Evolutionary conservation across 1,140 invertebrate genomes (phyloP), one percentile per base, ranked within the genome.

Genomic region (Pteromalus puparum): DNA sequence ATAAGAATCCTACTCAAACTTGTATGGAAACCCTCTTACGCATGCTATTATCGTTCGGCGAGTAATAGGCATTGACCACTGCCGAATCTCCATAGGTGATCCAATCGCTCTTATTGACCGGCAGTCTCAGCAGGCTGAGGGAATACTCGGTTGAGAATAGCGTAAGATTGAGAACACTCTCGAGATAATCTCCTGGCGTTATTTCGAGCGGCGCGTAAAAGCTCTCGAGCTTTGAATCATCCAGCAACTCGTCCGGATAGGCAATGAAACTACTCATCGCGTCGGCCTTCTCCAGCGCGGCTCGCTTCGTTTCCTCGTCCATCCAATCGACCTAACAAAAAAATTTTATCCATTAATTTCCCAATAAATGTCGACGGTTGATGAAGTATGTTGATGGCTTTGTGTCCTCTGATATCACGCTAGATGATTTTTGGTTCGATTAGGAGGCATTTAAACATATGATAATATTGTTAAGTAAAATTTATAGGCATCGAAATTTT

Each of bases 11-110:
- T 34, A 34, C 2, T 42, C 38, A 9, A 9, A 42, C 6, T 42
- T 9, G 10, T 42, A 42, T 9, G 10, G 38, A 42, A 61, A 21
- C 18, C 18, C 21, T 6, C 94, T 92, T 91, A 95, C 95, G 94
- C 84, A 96, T 96, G 82, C 94, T 95, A 89, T 96, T 96, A 89
- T 95, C 95, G 68, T 95, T 93, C 0, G 95, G 93, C 65, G 94
- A 95, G 88, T 96, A 96, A 87, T 94, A 96, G 30, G 95, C 95
- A 88, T 96, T 96, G n/a, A 96, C 95, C 78, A 95, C 93, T 5
- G 95, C 95, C 15, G 95, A 94, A 82, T 93, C 90, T n/a, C 95
- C 94, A 87, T 95, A 95, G 34, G 93, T 94, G 46, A 95, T 94
- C 95, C 95, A 96, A 87, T 96, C 95, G 65, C 94, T 94, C 90